A percentile compares a stretch with the other conserved stretches of the same genome.
phyloP scores from a whole-genome alignment of 2,797 vertebrate species.

The Notoglanidium macrostoma region DNA sequence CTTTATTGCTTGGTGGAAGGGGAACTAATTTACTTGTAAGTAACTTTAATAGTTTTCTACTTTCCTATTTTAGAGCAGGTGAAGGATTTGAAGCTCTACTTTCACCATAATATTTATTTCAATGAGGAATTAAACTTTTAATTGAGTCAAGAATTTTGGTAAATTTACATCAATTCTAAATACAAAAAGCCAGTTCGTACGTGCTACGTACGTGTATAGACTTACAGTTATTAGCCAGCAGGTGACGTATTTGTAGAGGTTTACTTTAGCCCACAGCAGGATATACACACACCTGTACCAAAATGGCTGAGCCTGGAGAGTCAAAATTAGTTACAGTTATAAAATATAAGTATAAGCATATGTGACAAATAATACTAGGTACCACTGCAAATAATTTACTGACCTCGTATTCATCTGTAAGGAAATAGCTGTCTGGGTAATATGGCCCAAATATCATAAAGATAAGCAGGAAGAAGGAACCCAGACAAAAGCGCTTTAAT shows the following conservation, averaged over 20 bases:
- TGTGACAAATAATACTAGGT: background rate
- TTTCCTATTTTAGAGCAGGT: background rate
- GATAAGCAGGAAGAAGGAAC: conserved; percentile 83
- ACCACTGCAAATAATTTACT: conserved; percentile 55
- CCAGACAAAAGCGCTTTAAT: conserved; percentile 85
- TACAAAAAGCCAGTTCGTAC: background rate
- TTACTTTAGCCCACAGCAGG: conserved; percentile 90
- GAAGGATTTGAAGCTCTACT: background rate
- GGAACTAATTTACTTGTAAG: background rate
- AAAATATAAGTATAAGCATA: background rate
- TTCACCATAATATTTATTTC: background rate
- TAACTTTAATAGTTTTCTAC: background rate
- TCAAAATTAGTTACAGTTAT: background rate
- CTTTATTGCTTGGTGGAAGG: background rate
- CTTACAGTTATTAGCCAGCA: conserved; percentile 98
- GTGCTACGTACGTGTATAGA: no score
- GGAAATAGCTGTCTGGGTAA: conserved; percentile 84
- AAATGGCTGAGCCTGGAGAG: conserved; percentile 82
- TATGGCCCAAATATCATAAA: conserved; percentile 83
- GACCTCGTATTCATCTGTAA: conserved; percentile 89
- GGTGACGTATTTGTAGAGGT: conserved; percentile 95
- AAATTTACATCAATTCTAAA: background rate
- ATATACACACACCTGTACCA: conserved; percentile 95
- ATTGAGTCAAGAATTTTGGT: background rate
- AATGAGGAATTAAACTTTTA: background rate